Base-by-base conservation (phyloP, 2,797 vertebrate species). In the Vespertilio murinus region DNA sequence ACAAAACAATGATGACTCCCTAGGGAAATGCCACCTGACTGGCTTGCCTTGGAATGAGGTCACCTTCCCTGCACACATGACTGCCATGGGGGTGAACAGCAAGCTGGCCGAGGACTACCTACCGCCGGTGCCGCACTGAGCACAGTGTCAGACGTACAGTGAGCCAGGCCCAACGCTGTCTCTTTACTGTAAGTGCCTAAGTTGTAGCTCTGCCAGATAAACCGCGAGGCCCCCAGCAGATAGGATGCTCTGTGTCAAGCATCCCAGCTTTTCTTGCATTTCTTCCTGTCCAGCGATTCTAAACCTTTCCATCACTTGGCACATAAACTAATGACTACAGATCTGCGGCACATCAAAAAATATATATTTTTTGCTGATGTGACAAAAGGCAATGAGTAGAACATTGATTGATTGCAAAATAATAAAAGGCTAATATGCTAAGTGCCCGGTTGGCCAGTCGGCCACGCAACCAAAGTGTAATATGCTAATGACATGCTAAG, bases 121-220 rank as follows among this genome's bases (percentile, higher is more conserved):
- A 20, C 2, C 5, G 38, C 22, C 38, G 20, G 28, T 17, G 5
- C 47, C 1, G 20, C 13, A 4, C 30, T 4, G 1, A 35, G 54
- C 12, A 14, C 3, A n/a, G 25, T 1, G 11, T 23, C 56, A 22
- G 70, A 11, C 6, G 0, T 61, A 25, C 16, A 23, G 3, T 30
- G 64, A n/a, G 49, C 1, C 33, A 45, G 10, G 4, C 5, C 52
- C 23, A 22, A 9, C 0, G 2, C 10, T 22, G 67, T 4, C 10
- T 22, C 59, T 4, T 42, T 23, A 42, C 10, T 20, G 6, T 16
- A 56, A n/a, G 10, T 49, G 40, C 35, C 73, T 38, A 23, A 11
- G 23, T 9, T 54, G 8, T 35, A 42, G 25, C 23, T 42, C 49
- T 14, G 2, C 14, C 4, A 6, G 25, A 20, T 7, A 30, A 88